A percentile compares a stretch with the other conserved stretches of the same genome.
Conservation (phyloP, 1,140 invertebrate species). For the Drosophila busckii region DNA sequence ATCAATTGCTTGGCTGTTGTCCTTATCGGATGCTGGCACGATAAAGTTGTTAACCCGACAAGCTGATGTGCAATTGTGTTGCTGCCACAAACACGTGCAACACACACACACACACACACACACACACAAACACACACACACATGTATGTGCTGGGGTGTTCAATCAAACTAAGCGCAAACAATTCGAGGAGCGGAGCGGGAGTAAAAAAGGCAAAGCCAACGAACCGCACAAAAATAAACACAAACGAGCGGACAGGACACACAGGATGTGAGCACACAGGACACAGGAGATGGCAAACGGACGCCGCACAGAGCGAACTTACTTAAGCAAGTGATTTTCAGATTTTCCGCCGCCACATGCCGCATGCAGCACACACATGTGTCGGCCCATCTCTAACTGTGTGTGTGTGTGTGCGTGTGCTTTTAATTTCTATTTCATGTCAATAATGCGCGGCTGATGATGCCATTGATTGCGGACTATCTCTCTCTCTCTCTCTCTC, state of each 20-base stretch:
- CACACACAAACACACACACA: constrained; percentile 1
- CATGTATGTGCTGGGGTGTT: too few relatives aligned
- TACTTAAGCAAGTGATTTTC: constrained; percentile 71
- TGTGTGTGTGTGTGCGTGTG: constrained; percentile 25
- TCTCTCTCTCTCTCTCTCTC: too few relatives aligned
- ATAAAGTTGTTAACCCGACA: too few relatives aligned
- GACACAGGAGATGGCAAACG: constrained; percentile 27
- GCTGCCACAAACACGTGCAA: too few relatives aligned
- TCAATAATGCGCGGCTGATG: constrained; percentile 34
- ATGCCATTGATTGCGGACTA: constrained; percentile 14
- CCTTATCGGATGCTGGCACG: too few relatives aligned
- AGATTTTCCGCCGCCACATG: constrained; percentile 57
- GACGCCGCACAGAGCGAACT: constrained; percentile 33
- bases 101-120: constrained; percentile 3
- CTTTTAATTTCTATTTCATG: constrained; percentile 56
- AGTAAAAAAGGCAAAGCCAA: constrained; percentile 42
- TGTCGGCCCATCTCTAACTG: constrained; percentile 2
- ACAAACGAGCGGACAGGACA: constrained; percentile 27
- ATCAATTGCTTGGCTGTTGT: too few relatives aligned
- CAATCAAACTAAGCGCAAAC: constrained; percentile 62
- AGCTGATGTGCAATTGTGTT: too few relatives aligned
- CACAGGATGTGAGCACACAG: constrained; percentile 20
- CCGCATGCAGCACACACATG: neutral
- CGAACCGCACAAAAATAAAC: constrained; percentile 68
- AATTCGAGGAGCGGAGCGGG: constrained; percentile 24